Conservation (phyloP, 2,888 invertebrate genomes). For the Dione vanillae region DNA sequence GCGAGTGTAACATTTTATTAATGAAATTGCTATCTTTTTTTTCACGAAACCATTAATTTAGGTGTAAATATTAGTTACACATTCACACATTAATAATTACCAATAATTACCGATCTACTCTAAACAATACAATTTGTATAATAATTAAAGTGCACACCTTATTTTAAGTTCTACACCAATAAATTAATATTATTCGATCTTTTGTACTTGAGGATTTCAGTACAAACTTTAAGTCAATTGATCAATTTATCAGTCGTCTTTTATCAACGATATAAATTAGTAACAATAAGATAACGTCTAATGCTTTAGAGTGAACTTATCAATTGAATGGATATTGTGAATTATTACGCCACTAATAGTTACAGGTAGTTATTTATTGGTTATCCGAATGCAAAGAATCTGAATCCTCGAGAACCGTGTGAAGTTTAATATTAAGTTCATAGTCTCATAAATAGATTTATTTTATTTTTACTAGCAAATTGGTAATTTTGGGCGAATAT, state of each 20-base stretch:
- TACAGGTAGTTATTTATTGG: not conserved
- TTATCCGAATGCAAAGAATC: not conserved
- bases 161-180: not conserved
- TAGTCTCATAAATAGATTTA: too few relatives aligned
- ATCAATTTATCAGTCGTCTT: too few relatives aligned
- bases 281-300: constrained; percentile 13
- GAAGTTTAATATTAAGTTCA: not conserved
- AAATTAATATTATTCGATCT: not conserved
- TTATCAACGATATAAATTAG: constrained; percentile 5
- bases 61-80: too few relatives aligned
- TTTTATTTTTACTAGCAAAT: too few relatives aligned
- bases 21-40: too few relatives aligned
- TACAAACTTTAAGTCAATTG: constrained; percentile 8
- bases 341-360: constrained; percentile 21
- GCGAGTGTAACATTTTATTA: too few relatives aligned
- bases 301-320: constrained; percentile 1
- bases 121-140: not conserved
- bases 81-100: too few relatives aligned
- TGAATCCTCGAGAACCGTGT: not conserved
- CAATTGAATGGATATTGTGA: constrained; percentile 20
- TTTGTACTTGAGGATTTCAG: not conserved
- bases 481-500: too few relatives aligned
- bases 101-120: too few relatives aligned
- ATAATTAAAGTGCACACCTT: not conserved
- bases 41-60: too few relatives aligned